Base-by-base conservation (phyloP, 1,140 invertebrate species). In the Drosophila equinoxialis region DNA sequence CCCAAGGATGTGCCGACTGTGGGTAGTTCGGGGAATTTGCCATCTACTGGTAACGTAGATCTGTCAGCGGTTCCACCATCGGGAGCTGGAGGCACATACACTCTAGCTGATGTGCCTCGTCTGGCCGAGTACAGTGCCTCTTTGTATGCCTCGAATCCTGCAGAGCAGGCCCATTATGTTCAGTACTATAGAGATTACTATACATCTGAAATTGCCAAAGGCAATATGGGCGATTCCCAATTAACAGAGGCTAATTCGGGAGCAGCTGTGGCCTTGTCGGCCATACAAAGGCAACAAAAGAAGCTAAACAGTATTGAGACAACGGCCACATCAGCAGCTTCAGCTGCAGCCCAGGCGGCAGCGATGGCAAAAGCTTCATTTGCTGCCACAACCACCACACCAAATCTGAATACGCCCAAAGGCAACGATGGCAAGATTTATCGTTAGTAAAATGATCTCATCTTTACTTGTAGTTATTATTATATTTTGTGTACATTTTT, bases 191-290 rank as follows among this genome's bases (percentile, higher is more conserved):
- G 95, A 3, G 94, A 96, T 59, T 98, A 97, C 92, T 98, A 97
- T 91, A 94, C 95, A 41, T 95, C 95, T 81, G 95, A 96, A 83
- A 95, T 96, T 71, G 93, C 93, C 61, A 94, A 95, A 64, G 95
- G 94, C 2, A 71, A 77, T 13, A 39, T 17, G 3, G 41, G 41
- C 5, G 94, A 94, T 75, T 93, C 94, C 59, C 92, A 92, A 67
- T 93, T 91, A 13, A 90, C 90, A 0, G 86, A 95, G 13, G 96
- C 95, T 0, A 98, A 98, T 93, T 96, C 97, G 3, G 97, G 97
- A 3, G 97, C 97, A 6, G 97, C 97, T 39, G 96, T 98, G 0
- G 97, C 97, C 0, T 96, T 98, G 72, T 97, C 97, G 4, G 97
- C 97, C 10, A 97, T 98, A 62, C 76, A 92, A 81, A 90, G 86